Conservation (phyloP, 2,888 invertebrate species). For the Meloe dianella region DNA sequence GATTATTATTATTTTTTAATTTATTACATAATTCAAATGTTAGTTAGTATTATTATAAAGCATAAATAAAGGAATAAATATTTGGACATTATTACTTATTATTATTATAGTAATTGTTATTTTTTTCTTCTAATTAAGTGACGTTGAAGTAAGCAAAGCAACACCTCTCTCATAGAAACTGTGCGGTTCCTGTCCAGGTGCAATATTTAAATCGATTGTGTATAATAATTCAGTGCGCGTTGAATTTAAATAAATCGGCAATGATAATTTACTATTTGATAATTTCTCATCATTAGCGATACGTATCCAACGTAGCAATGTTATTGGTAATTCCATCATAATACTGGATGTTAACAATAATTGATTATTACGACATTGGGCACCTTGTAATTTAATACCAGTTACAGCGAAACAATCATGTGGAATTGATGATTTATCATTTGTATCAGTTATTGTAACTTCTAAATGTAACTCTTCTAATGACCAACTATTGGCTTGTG, state of each 20-base stretch:
- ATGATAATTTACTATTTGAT: slow-evolving; percentile 73
- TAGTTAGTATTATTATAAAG: neutral
- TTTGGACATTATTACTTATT: no score
- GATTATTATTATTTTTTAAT: slow-evolving; percentile 16
- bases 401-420: slow-evolving; percentile 61
- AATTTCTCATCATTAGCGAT: slow-evolving; percentile 56
- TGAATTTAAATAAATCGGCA: slow-evolving; percentile 97
- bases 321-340: slow-evolving; percentile 90
- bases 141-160: slow-evolving; percentile 92
- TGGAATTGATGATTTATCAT: slow-evolving; percentile 55
- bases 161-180: slow-evolving; percentile 99
- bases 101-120: neutral
- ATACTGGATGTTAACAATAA: slow-evolving; percentile 92
- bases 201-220: slow-evolving; percentile 92
- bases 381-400: slow-evolving; percentile 92
- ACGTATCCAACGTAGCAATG: slow-evolving; percentile 84
- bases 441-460: slow-evolving; percentile 70
- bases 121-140: slow-evolving; percentile 75
- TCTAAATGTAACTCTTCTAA: slow-evolving; percentile 92
- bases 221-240: slow-evolving; percentile 94
- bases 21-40: slow-evolving; percentile 19
- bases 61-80: slow-evolving; percentile 17
- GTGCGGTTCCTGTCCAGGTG: slow-evolving; percentile 88
- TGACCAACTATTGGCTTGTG: slow-evolving; percentile 96
- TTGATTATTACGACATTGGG: slow-evolving; percentile 89